A percentile compares a stretch with the other conserved stretches of the same genome.
Evolutionary conservation across 1,140 invertebrate species (phyloP).

Genomic region (Drosophila hydei): DNA sequence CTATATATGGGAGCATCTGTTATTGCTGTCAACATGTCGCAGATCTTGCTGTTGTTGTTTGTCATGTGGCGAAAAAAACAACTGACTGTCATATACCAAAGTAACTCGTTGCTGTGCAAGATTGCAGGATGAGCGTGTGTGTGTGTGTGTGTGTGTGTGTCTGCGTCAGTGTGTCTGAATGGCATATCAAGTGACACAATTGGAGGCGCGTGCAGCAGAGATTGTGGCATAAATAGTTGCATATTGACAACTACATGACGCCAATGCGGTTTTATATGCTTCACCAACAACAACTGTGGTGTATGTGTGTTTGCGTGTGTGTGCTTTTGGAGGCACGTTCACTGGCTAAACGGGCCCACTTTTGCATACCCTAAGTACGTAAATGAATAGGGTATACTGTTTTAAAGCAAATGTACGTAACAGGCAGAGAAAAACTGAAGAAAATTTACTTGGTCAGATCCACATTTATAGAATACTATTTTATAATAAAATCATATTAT

Average conservation of each 20-base stretch:
- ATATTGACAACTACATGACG: too few relatives aligned
- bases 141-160: neutral
- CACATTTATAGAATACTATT: too few relatives aligned
- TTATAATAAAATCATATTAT: too few relatives aligned
- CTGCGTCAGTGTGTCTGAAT: neutral
- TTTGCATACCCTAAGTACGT: neutral
- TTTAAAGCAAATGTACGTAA: neutral
- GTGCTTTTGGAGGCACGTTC: constrained; percentile 10
- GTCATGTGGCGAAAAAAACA: constrained; percentile 28
- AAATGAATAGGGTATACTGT: neutral
- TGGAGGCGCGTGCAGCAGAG: constrained; percentile 14
- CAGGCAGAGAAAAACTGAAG: too few relatives aligned
- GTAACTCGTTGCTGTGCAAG: constrained; percentile 5
- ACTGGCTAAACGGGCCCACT: constrained; percentile 5
- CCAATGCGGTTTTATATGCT: neutral
- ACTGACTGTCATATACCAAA: constrained; percentile 24
- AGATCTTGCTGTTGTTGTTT: constrained; percentile 29
- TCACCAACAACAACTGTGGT: neutral
- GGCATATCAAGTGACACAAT: constrained; percentile 27
- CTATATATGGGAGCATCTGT: neutral
- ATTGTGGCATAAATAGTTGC: neutral
- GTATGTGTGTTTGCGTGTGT: neutral
- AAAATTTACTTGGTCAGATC: too few relatives aligned
- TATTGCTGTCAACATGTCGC: constrained; percentile 21
- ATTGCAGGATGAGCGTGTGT: neutral